These are phyloP conservation scores for Harlomillsia oculata DNA, from an alignment of 1,140 invertebrate species.

Conservation along the genomic window DNA sequence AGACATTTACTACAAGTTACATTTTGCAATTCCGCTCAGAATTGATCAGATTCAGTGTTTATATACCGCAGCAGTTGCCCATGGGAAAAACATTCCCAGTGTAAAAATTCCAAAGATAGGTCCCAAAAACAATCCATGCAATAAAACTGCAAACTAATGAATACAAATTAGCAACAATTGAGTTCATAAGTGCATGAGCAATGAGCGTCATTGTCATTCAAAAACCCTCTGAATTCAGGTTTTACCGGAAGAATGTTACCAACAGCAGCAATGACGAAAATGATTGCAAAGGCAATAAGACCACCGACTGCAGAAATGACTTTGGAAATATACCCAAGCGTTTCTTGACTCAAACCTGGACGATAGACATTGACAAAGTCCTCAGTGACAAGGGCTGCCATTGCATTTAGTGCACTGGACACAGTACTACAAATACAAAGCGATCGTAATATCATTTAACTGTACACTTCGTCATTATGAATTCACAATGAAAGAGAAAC, in stretches of 20 bases:
- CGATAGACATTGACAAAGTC: constrained; percentile 18
- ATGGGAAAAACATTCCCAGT: constrained; percentile 65
- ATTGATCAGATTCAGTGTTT: background rate
- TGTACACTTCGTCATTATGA: no score
- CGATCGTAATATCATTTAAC: background rate
- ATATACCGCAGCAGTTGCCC: constrained; percentile 54
- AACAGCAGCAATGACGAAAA: constrained; percentile 18
- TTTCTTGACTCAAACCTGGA: background rate
- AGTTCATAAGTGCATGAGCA: no score
- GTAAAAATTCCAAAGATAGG: constrained; percentile 66
- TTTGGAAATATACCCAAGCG: constrained; percentile 11
- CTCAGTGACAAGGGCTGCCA: constrained; percentile 25
- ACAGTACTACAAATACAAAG: constrained; percentile 19
- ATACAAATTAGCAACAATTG: background rate
- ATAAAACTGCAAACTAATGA: constrained; percentile 17
- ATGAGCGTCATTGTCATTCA: no score
- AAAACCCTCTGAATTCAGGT: background rate
- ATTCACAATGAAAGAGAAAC: no score
- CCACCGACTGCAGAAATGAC: constrained; percentile 5
- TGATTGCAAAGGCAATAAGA: constrained; percentile 13
- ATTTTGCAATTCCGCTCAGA: background rate
- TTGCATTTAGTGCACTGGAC: constrained; percentile 25
- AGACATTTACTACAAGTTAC: constrained; percentile 1
- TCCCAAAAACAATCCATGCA: constrained; percentile 42
- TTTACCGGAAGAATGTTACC: constrained; percentile 26